Evolutionary conservation across 2,113 vertebrate genomes (phyloP).

Genomic region (Cavia aperea): DNA sequence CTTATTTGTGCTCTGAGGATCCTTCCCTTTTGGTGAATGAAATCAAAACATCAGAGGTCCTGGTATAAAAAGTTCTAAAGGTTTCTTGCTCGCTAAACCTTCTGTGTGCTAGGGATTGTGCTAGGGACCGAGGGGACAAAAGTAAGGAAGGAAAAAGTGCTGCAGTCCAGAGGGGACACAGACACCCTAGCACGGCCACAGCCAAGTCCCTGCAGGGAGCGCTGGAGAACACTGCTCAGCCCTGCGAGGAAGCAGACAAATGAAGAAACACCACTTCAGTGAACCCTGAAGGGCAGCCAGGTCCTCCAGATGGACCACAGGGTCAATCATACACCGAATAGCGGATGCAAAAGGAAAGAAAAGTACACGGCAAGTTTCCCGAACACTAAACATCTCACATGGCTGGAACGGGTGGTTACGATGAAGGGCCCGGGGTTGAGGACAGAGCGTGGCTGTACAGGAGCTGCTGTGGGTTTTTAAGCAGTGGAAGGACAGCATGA

Average conservation of each 20-base stretch:
- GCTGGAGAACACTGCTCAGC: not conserved
- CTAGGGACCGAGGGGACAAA: not conserved
- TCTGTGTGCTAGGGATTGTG: not conserved
- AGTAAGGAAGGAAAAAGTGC: not conserved
- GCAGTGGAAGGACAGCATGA: not conserved
- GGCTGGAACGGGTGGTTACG: rapidly evolving
- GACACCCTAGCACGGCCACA: rapidly evolving
- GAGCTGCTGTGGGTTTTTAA: not conserved
- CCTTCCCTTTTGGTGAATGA: not conserved
- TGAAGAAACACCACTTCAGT: not conserved
- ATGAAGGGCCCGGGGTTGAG: not conserved
- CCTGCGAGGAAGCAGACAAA: not conserved
- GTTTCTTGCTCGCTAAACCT: not conserved
- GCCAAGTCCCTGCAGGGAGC: not conserved
- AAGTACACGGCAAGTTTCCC: not conserved
- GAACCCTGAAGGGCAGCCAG: not conserved
- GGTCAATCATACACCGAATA: rapidly evolving
- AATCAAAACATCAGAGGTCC: not conserved
- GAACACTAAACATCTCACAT: not conserved
- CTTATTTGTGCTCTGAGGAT: not conserved
- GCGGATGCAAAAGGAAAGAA: not conserved
- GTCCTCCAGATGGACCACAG: not conserved
- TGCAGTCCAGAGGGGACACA: not conserved
- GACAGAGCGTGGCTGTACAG: not conserved
- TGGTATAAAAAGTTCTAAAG: not conserved